Conservation (phyloP, 1,140 invertebrate species). For the Formica selysi region DNA sequence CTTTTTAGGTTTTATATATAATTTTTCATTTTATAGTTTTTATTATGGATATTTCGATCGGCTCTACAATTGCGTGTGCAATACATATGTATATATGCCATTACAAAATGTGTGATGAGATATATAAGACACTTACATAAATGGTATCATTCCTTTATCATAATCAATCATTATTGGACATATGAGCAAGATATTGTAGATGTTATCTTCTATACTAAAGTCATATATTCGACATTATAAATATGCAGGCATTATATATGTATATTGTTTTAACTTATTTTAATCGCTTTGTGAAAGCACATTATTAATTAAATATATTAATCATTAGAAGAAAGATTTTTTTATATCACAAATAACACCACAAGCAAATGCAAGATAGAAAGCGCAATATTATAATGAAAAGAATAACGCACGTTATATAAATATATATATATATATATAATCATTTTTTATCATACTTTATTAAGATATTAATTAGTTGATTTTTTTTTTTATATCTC, state of each 20-base stretch:
- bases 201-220: neutral
- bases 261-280: conserved; percentile 14
- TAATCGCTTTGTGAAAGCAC: neutral
- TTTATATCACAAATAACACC: neutral
- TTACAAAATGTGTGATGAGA: conserved; percentile 41
- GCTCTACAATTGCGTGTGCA: conserved; percentile 8
- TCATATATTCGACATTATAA: too few relatives aligned
- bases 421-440: conserved; percentile 13
- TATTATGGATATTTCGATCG: conserved; percentile 12
- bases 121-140: conserved; percentile 21
- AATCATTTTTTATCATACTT: neutral
- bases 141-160: conserved; percentile 13
- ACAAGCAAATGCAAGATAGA: neutral
- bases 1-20: conserved; percentile 16
- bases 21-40: conserved; percentile 16
- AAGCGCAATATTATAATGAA: neutral
- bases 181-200: neutral
- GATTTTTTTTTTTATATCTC: conserved; percentile 18
- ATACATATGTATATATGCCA: conserved; percentile 13
- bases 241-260: neutral
- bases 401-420: conserved; percentile 25
- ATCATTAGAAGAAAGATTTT: conserved; percentile 4
- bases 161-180: conserved; percentile 18
- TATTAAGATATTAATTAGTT: conserved; percentile 41
- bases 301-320: conserved; percentile 7